A percentile compares a stretch with the other conserved stretches of the same genome.
phyloP scores from a whole-genome alignment of 2,113 vertebrate genomes.

The Eidolon helvum region DNA sequence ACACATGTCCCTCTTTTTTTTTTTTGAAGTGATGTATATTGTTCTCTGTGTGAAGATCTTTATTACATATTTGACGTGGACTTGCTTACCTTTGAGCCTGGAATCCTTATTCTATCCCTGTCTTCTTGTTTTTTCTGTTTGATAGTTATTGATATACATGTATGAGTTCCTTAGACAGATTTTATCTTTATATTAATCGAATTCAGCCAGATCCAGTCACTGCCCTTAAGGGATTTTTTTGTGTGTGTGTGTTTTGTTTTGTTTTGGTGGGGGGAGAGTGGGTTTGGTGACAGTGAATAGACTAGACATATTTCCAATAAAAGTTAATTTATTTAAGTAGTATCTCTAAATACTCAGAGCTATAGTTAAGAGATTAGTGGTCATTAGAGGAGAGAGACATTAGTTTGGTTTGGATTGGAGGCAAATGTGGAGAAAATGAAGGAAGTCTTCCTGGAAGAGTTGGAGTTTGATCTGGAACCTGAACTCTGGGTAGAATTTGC shows the following conservation, averaged over 20 bases:
- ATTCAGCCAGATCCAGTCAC: background rate
- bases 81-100: background rate
- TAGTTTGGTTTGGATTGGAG: background rate
- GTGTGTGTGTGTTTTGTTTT: too few species aligned
- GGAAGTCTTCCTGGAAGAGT: background rate
- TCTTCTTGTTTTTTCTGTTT: background rate
- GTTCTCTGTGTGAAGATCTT: background rate
- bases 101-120: background rate
- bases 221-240: background rate
- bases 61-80: background rate
- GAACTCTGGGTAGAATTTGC: background rate
- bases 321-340: background rate
- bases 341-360: background rate
- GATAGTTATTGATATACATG: background rate
- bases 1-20: background rate
- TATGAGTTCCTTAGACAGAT: background rate
- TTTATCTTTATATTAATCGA: background rate
- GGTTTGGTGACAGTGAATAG: background rate
- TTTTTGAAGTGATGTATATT: background rate
- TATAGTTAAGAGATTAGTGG: background rate
- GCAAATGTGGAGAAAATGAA: background rate
- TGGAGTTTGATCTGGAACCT: background rate
- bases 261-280: background rate
- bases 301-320: background rate
- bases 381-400: background rate